These are phyloP conservation scores for Hiodon tergisus DNA, from an alignment of 2,113 vertebrate species.

Conservation along the genomic window DNA sequence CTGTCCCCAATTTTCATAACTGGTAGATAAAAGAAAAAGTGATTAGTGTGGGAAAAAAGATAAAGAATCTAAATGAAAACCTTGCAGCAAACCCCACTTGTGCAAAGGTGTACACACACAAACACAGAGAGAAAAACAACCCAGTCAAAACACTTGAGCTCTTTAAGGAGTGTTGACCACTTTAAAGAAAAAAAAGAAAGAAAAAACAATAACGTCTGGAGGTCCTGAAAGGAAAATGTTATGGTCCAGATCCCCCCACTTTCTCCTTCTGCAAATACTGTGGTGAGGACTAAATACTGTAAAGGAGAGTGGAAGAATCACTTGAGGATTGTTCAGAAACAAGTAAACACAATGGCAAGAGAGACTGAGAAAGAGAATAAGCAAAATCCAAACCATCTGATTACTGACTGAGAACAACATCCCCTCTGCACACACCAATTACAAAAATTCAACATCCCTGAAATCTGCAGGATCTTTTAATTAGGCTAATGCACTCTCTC, in stretches of 20 bases:
- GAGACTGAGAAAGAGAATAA: constrained; percentile 45
- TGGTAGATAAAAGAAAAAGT: constrained; percentile 17
- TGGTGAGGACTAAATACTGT: too few species aligned
- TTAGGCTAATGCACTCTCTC: too few species aligned
- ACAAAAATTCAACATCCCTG: not conserved
- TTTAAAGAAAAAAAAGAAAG: too few species aligned
- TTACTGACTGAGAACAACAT: not conserved
- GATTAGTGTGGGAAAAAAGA: not conserved
- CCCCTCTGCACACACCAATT: constrained; percentile 31
- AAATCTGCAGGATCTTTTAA: not conserved
- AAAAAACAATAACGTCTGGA: too few species aligned
- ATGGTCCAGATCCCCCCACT: too few species aligned
- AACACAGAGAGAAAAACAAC: not conserved
- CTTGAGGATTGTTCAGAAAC: constrained; percentile 5
- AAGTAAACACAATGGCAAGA: constrained; percentile 15
- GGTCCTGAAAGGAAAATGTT: too few species aligned
- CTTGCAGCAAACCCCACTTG: not conserved
- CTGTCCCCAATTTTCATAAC: constrained; percentile 3
- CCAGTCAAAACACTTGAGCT: not conserved
- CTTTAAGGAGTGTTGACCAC: not conserved
- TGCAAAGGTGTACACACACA: not conserved
- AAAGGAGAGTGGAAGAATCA: not conserved
- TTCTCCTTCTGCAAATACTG: too few species aligned
- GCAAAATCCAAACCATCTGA: not conserved
- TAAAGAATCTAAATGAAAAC: not conserved